These are phyloP conservation scores for Melieria picta DNA, from an alignment of 2,888 invertebrate genomes.

Conservation along the genomic window DNA sequence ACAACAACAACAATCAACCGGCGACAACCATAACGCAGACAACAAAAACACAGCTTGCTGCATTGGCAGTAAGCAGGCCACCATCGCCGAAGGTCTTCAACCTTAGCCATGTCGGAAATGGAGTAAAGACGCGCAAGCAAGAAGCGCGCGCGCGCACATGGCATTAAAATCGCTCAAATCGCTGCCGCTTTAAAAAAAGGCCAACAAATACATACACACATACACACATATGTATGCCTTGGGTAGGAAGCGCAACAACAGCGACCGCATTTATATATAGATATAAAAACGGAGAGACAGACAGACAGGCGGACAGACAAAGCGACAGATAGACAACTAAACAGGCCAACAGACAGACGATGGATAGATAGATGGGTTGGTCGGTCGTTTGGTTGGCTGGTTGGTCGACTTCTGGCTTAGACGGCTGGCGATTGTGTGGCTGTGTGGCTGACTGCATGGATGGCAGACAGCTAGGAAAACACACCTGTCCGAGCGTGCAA, in stretches of 20 bases:
- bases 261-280: slow-evolving; percentile 43
- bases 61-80: slow-evolving; percentile 6
- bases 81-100: slow-evolving; percentile 40
- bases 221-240: not conserved
- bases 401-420: too few species aligned
- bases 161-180: slow-evolving; percentile 21
- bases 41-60: slow-evolving; percentile 6
- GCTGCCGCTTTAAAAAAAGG: slow-evolving; percentile 14
- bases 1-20: not conserved
- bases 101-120: slow-evolving; percentile 44
- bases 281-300: slow-evolving; percentile 50
- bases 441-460: too few species aligned
- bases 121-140: slow-evolving; percentile 21
- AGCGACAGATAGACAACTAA: not conserved
- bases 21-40: not conserved
- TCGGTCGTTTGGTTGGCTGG: not conserved
- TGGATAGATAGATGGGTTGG: not conserved
- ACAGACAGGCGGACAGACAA: not conserved
- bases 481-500: slow-evolving; percentile 24
- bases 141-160: slow-evolving; percentile 14
- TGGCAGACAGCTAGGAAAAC: slow-evolving; percentile 2
- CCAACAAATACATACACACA: slow-evolving; percentile 5
- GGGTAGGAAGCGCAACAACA: slow-evolving; percentile 5
- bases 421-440: too few species aligned
- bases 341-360: not conserved